phyloP scores from a whole-genome alignment of 2,113 vertebrate species.

The Anarrhichthys ocellatus region DNA sequence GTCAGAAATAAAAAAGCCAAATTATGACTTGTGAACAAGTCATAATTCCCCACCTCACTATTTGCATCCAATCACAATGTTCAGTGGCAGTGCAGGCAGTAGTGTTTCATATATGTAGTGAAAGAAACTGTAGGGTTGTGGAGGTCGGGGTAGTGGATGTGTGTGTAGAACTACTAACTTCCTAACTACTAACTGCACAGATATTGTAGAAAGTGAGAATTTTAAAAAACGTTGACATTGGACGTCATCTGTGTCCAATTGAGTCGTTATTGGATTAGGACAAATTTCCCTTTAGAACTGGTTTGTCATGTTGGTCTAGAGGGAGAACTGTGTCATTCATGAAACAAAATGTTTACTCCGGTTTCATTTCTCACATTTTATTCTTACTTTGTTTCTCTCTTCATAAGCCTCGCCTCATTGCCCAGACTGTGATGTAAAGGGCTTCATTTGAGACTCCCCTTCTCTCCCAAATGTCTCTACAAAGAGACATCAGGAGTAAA shows the following conservation, averaged over 20 bases:
- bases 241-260: neutral
- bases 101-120: too few relatives aligned
- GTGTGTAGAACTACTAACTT: neutral
- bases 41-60: too few relatives aligned
- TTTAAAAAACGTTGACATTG: neutral
- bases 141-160: too few relatives aligned
- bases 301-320: slow-evolving; percentile 8
- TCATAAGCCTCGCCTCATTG: slow-evolving; percentile 29
- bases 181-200: too few relatives aligned
- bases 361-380: slow-evolving; percentile 41
- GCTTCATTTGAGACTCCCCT: slow-evolving; percentile 53
- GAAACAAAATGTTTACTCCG: slow-evolving; percentile 39
- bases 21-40: too few relatives aligned
- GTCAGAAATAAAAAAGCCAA: too few relatives aligned
- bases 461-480: slow-evolving; percentile 45
- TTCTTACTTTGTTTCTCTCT: neutral
- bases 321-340: slow-evolving; percentile 15
- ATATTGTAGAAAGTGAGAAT: neutral
- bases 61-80: too few relatives aligned
- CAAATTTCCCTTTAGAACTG: neutral
- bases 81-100: too few relatives aligned
- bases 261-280: neutral
- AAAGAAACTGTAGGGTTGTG: too few relatives aligned
- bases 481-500: slow-evolving; percentile 56
- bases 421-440: slow-evolving; percentile 28